A percentile compares a stretch with the other conserved stretches of the same genome.
These are phyloP conservation scores for Philypnodon macrostomus DNA, from an alignment of 2,797 vertebrate species.

Conservation along the genomic window DNA sequence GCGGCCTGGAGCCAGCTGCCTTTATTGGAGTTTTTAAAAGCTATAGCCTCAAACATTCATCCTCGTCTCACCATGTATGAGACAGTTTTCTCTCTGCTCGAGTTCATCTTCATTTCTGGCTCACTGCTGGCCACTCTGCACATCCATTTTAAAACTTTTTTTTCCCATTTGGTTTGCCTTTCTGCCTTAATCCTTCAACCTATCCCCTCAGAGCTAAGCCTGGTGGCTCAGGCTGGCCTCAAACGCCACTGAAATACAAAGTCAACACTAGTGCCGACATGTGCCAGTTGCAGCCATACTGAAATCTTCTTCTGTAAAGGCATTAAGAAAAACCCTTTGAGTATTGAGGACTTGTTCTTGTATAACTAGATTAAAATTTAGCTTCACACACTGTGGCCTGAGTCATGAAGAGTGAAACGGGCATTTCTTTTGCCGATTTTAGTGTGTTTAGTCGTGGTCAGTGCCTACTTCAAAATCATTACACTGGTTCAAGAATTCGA, in stretches of 20 bases:
- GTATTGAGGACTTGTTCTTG: slow-evolving; percentile 20
- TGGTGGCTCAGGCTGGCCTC: slow-evolving; percentile 34
- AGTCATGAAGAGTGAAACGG: slow-evolving; percentile 35
- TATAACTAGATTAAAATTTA: slow-evolving; percentile 60
- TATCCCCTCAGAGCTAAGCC: slow-evolving; percentile 56
- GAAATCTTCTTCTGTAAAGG: slow-evolving; percentile 31
- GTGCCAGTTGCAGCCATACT: slow-evolving; percentile 45
- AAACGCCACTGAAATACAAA: slow-evolving; percentile 40
- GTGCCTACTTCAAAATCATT: too few relatives aligned
- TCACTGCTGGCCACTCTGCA: slow-evolving; percentile 27
- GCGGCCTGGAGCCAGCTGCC: slow-evolving; percentile 50
- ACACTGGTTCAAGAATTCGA: too few relatives aligned
- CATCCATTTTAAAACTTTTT: slow-evolving; percentile 24
- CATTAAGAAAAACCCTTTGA: slow-evolving; percentile 36
- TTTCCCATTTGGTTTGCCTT: slow-evolving; percentile 1
- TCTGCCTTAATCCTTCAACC: slow-evolving; percentile 54
- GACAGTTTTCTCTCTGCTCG: slow-evolving; percentile 34
- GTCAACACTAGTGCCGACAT: slow-evolving; percentile 40
- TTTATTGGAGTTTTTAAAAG: slow-evolving; percentile 62
- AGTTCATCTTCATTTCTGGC: slow-evolving; percentile 45
- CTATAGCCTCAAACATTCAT: slow-evolving; percentile 59
- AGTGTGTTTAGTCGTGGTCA: too few relatives aligned
- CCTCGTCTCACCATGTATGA: slow-evolving; percentile 45
- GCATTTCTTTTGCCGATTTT: too few relatives aligned
- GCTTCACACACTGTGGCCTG: slow-evolving; percentile 35